Evolutionary conservation across 2,888 invertebrate species (phyloP), one percentile per base, ranked within the genome.

Genomic region (Laspeyria flexula): DNA sequence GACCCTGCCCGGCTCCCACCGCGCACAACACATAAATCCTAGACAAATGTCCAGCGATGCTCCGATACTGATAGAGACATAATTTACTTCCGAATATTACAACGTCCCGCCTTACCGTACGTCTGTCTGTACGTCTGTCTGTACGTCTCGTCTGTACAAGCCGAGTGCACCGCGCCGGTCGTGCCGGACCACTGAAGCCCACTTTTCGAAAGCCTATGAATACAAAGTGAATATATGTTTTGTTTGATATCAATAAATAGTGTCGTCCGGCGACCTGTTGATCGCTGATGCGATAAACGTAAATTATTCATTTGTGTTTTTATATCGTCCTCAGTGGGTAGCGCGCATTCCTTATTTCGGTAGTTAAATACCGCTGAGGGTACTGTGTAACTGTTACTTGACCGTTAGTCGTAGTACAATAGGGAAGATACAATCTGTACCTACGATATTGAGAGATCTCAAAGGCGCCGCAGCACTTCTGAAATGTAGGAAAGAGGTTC

Each of bases 31-130:
- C 66, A 78, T 82, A 79, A 77, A 79, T 80, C 74, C 67, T 70
- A 67, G 62, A 60, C 62, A 54, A 66, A 65, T 39, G 66, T 63
- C 62, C 62, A 71, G 62, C 75, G 78, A 78, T 79, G 75, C 62
- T 65, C 56, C 60, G 55, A 62, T 64, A 61, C 73, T 65, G 86
- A 88, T 87, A 86, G 78, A 83, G 79, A 81, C 81, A 79, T 88
- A 81, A 85, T 84, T 83, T 81, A 84, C 78, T 82, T 81, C 84
- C 81, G 75, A 75, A 70, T 65, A 49, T 65, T 49, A 56, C 13
- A 60, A 63, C 66, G 60, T 46, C 66, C 44, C 48, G 57, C 50
- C 60, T 41, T 46, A 37, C 46, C 21, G 21, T 21, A 5, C 21
- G 21, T 5, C n/a, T n/a, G n/a, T n/a, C n/a, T n/a, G n/a, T n/a